phyloP scores from a whole-genome alignment of 35 echinoderm and acorn worm genomes.

The Apostichopus japonicus region DNA sequence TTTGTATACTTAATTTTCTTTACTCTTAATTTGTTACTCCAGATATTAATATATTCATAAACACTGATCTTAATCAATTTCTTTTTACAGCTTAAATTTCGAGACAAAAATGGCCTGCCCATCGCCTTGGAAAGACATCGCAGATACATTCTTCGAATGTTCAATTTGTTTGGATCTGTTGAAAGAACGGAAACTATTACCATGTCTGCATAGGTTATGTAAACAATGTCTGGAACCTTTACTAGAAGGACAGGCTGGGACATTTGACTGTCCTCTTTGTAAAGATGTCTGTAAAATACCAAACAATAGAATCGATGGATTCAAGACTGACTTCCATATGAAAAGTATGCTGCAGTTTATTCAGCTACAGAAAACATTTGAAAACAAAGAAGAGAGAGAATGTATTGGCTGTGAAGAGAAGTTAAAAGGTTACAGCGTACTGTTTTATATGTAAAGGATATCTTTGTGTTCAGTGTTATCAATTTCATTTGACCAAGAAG shows the following conservation, averaged over 20 bases:
- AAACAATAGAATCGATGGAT: background rate
- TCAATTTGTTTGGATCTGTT: background rate
- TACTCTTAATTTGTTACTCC: no score
- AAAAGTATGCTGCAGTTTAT: background rate
- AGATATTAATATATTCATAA: no score
- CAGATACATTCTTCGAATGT: background rate
- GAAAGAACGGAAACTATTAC: background rate
- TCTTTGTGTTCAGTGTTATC: background rate
- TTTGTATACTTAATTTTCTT: no score
- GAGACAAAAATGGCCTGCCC: background rate
- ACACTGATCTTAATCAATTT: no score
- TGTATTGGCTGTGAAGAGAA: background rate
- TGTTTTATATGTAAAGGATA: background rate
- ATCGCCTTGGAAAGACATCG: background rate
- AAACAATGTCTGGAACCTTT: background rate
- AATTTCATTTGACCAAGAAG: background rate
- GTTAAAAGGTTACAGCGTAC: background rate
- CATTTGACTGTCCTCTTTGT: background rate
- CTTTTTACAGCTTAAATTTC: no score
- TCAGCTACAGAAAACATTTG: background rate
- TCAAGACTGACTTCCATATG: slow-evolving; percentile 10
- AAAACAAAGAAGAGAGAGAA: background rate
- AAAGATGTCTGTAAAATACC: no score
- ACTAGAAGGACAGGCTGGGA: background rate
- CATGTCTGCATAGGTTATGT: background rate